These are phyloP conservation scores for Prochilodus magdalenae DNA, from an alignment of 2,113 vertebrate species.

Conservation along the genomic window DNA sequence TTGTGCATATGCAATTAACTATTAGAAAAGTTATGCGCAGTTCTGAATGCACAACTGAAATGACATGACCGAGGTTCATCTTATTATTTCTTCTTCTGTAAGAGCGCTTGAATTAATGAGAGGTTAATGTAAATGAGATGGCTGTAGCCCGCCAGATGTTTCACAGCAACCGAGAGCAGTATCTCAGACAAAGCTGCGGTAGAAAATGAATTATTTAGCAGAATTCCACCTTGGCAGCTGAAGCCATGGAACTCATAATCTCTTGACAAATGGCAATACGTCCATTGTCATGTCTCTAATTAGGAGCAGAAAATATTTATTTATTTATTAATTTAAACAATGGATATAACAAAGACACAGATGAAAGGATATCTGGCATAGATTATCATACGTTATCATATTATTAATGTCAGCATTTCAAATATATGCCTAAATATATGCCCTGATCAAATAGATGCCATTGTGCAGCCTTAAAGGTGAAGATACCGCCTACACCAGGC, in stretches of 20 bases:
- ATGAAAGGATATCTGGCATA: background rate
- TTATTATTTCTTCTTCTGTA: background rate
- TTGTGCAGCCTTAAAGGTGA: background rate
- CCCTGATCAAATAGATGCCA: background rate
- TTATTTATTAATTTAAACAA: background rate
- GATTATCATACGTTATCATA: background rate
- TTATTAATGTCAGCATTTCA: background rate
- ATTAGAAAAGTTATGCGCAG: background rate
- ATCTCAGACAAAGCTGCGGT: background rate
- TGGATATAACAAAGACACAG: background rate
- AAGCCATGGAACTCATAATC: background rate
- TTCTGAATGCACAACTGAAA: background rate
- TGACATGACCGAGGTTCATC: background rate
- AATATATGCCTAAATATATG: background rate
- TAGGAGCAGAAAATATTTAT: background rate
- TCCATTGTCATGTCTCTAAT: constrained; percentile 2
- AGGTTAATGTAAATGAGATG: constrained; percentile 55
- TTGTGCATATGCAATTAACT: background rate
- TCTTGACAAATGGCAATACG: constrained; percentile 10
- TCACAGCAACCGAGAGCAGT: constrained; percentile 24
- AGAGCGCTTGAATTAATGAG: constrained; percentile 53
- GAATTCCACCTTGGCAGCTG: background rate
- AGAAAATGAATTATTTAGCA: background rate
- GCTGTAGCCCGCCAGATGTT: constrained; percentile 49
- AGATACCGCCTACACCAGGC: background rate